These are phyloP conservation scores for Mantis religiosa DNA, from an alignment of 2,888 invertebrate genomes.

Conservation along the genomic window DNA sequence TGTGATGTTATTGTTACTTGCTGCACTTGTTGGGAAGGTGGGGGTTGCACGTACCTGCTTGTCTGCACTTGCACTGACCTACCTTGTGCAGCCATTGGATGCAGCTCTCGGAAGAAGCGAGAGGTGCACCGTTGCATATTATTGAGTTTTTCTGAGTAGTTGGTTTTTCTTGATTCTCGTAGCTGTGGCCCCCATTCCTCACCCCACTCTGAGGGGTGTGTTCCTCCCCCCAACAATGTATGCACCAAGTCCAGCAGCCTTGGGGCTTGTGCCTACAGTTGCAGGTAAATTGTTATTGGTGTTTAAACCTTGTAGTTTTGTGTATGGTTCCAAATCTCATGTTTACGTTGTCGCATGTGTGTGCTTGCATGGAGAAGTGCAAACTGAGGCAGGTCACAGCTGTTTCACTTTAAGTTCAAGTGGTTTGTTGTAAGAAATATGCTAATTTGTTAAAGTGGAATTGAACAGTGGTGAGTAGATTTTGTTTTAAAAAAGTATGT, in stretches of 20 bases:
- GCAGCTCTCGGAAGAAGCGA: background rate
- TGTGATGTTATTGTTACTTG: background rate
- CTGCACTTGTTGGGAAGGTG: background rate
- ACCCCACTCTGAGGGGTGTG: constrained; percentile 21
- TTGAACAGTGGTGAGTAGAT: no score
- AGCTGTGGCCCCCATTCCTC: constrained; percentile 24
- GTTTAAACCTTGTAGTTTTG: background rate
- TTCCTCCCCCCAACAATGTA: constrained; percentile 23
- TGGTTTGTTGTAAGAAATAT: no score
- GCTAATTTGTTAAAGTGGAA: no score
- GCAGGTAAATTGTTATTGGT: constrained; percentile 18
- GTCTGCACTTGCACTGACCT: background rate
- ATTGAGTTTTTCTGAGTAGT: background rate
- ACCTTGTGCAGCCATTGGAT: background rate
- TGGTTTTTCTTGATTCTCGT: constrained; percentile 9
- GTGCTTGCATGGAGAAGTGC: no score
- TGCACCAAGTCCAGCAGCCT: constrained; percentile 16
- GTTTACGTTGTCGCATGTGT: no score
- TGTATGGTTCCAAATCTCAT: background rate
- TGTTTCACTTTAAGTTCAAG: no score
- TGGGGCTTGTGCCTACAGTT: constrained; percentile 21
- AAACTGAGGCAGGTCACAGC: no score
- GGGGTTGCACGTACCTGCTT: background rate
- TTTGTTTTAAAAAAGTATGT: no score
- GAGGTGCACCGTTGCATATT: background rate